These are phyloP conservation scores for Lonchura striata DNA, from an alignment of 2,113 vertebrate genomes.

Conservation along the genomic window DNA sequence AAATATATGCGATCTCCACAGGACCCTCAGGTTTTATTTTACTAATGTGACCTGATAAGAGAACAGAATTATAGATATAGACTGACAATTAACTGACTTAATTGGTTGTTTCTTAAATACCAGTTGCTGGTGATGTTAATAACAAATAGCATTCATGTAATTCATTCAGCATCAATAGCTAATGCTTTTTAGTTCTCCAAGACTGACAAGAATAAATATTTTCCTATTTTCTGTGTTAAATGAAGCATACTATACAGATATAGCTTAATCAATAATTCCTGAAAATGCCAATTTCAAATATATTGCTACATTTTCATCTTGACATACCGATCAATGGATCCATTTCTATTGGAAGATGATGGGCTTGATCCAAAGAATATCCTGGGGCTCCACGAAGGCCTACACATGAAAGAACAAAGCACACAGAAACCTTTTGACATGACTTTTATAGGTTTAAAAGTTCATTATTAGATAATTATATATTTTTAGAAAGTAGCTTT, in stretches of 20 bases:
- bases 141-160: not conserved
- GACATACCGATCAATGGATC: constrained; percentile 93
- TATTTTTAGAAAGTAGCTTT: not conserved
- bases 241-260: not conserved
- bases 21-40: not conserved
- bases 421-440: not conserved
- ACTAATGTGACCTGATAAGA: constrained; percentile 3
- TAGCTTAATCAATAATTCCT: not conserved
- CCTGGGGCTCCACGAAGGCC: constrained; percentile 95
- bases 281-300: not conserved
- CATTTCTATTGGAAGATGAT: constrained; percentile 98
- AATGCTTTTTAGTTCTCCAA: not conserved
- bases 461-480: not conserved
- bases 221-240: constrained; percentile 13
- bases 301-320: not conserved
- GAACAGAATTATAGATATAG: not conserved
- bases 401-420: constrained; percentile 54
- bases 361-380: constrained; percentile 96
- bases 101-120: constrained; percentile 35
- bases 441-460: not conserved
- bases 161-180: not conserved
- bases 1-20: not conserved
- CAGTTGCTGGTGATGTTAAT: constrained; percentile 22
- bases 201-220: constrained; percentile 24
- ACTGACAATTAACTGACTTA: not conserved